Evolutionary conservation across 1,140 invertebrate species (phyloP).

Genomic region (Drosophila lowei): DNA sequence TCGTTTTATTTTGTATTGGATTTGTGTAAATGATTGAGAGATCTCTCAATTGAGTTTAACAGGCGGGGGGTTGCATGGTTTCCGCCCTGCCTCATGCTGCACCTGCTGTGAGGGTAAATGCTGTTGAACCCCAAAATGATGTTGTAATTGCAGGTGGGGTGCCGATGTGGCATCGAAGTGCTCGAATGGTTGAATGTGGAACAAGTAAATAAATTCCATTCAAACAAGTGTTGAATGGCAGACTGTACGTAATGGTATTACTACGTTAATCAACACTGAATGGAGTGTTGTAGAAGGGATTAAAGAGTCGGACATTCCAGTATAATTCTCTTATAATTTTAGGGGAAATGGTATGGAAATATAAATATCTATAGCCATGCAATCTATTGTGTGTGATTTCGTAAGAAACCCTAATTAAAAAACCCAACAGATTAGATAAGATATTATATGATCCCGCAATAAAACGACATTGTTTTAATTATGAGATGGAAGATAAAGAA

Average conservation of each 20-base stretch:
- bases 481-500: too few species aligned
- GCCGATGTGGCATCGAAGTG: slow-evolving; percentile 19
- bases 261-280: not conserved
- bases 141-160: slow-evolving; percentile 47
- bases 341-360: too few species aligned
- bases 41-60: slow-evolving; percentile 43
- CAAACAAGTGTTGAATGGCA: not conserved
- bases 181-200: not conserved
- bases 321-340: too few species aligned
- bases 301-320: too few species aligned
- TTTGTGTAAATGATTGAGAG: slow-evolving; percentile 54
- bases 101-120: slow-evolving; percentile 55
- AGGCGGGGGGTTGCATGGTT: slow-evolving; percentile 10
- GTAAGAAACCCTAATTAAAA: too few species aligned
- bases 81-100: not conserved
- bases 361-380: too few species aligned
- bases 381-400: too few species aligned
- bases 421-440: too few species aligned
- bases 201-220: slow-evolving; percentile 12
- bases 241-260: not conserved
- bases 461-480: too few species aligned
- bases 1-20: slow-evolving; percentile 68
- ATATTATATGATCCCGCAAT: too few species aligned
- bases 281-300: not conserved
- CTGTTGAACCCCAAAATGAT: slow-evolving; percentile 38